Base-by-base conservation (phyloP, 2,797 vertebrate genomes). In the Protosalanx chinensis region DNA sequence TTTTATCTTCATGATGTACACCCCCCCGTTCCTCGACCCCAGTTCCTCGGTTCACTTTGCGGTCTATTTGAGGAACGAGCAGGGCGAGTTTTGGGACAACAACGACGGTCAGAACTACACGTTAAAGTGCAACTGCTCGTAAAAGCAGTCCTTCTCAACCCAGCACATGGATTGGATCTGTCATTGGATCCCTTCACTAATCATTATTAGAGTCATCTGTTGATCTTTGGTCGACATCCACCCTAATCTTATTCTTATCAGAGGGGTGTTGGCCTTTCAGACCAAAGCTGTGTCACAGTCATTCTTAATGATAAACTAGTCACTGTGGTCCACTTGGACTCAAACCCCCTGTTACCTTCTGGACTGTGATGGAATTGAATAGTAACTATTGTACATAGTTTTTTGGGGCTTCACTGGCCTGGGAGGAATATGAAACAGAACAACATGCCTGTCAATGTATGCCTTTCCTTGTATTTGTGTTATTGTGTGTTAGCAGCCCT, bases 41-140 rank as follows among this genome's bases (percentile, higher is more conserved):
- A 83, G 87, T 65, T 79, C 91, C 0, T 84, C 88, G 0, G 85
- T 96, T 35, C 93, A 95, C 84, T 94, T 97, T 79, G 96, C 96
- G 3, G 77, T 96, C 72, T 93, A 94, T 84, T 90, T 91, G 87
- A 88, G 80, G 77, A 84, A 86, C 18, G 86, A 84, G 0, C 85
- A 89, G 53, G 94, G 93, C 0, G 95, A 96, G 82, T 91, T 90
- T 76, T 98, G 96, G 96, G 96, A 98, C 90, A 97, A 97, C 89
- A 97, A 97, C 88, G 80, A 81, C 0, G 95, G 94, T 0, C 79
- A 75, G 67, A 97, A 98, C 86, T 98, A 95, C 88, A 93, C 90
- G 0, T 83, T 97, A 71, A 81, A 85, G 56, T 93, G 88, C 82
- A 78, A 29, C 57, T 62, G 81, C 76, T 2, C 51, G 51, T n/a